A percentile compares a stretch with the other conserved stretches of the same genome.
These are phyloP conservation scores for Neodiprion pinetum DNA, from an alignment of 1,140 invertebrate species.

Conservation along the genomic window DNA sequence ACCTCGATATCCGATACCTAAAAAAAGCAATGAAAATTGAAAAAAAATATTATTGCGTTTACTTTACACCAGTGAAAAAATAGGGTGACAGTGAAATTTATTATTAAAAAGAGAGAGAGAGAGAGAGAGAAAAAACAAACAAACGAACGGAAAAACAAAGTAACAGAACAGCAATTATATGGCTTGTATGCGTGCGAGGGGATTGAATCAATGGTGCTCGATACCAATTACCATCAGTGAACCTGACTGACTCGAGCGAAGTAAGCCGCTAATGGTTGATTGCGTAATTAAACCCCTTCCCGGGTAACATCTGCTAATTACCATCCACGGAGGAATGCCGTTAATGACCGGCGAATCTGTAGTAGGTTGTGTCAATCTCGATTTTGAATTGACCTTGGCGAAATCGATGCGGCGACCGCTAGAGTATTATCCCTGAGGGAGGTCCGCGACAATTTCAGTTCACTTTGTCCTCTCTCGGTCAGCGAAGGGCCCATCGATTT, in stretches of 20 bases:
- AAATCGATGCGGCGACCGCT: not conserved
- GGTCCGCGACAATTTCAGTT: not conserved
- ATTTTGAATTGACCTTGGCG: not conserved
- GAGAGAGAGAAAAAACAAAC: no score
- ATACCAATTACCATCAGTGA: not conserved
- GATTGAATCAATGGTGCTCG: not conserved
- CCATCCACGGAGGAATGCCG: not conserved
- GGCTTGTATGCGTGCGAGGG: not conserved
- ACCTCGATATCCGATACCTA: no score
- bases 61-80: no score
- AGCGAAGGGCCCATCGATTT: conserved; percentile 1
- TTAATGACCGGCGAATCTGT: not conserved
- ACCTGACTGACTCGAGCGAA: not conserved
- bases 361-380: not conserved
- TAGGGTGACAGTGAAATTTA: no score
- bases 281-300: not conserved
- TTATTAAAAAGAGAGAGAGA: no score
- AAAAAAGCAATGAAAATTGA: no score
- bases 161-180: no score
- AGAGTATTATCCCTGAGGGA: not conserved
- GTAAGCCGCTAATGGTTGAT: not conserved
- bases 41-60: no score
- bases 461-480: not conserved
- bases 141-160: no score
- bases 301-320: not conserved